A percentile compares a stretch with the other conserved stretches of the same genome.
Conservation (phyloP, 2,113 vertebrate genomes). For the Rhineura floridana region DNA sequence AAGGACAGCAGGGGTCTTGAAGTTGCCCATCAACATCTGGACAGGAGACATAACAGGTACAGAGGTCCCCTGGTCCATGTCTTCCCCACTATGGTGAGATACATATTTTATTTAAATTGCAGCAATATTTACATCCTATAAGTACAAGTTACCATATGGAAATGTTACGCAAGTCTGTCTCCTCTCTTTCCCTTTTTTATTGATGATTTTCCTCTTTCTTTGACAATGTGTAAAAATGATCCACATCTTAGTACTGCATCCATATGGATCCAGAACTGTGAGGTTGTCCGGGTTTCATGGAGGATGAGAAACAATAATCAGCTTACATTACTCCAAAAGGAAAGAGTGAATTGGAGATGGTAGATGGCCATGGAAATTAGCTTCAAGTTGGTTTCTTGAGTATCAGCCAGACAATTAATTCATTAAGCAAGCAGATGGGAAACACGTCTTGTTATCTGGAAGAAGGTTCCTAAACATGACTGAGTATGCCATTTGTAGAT, state of each 20-base stretch:
- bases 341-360: not conserved
- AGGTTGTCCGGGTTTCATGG: not conserved
- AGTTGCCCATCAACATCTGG: too few relatives aligned
- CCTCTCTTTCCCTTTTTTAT: not conserved
- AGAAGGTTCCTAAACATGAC: not conserved
- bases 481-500: not conserved
- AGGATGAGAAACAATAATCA: not conserved
- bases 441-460: not conserved
- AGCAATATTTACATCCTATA: too few relatives aligned
- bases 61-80: too few relatives aligned
- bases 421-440: slow-evolving; percentile 14
- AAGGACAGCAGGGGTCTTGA: too few relatives aligned
- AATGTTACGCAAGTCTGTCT: too few relatives aligned
- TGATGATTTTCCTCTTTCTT: not conserved
- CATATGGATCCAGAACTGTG: not conserved
- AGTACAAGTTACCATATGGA: too few relatives aligned
- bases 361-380: not conserved
- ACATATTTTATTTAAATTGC: too few relatives aligned
- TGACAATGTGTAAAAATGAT: not conserved
- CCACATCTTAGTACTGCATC: not conserved
- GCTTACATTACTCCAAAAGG: not conserved
- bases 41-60: too few relatives aligned
- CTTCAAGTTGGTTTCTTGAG: not conserved
- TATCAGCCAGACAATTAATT: not conserved
- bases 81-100: too few relatives aligned